Conservation (phyloP, 2,797 vertebrate species). For the Mormyrus hasselquistii region DNA sequence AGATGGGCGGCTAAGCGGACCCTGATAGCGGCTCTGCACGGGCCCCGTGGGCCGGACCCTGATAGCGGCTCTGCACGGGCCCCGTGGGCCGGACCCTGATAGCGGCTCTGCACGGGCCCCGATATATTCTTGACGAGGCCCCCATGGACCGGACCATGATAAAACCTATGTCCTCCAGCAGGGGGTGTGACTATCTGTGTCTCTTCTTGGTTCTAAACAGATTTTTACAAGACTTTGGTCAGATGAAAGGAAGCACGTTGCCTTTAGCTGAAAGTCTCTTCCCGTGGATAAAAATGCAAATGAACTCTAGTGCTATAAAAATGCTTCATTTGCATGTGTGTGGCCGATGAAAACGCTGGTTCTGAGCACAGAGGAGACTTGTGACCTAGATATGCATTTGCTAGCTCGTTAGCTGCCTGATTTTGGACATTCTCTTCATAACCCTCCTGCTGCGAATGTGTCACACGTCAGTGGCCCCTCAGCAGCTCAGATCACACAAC, state of each 20-base stretch:
- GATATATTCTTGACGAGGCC: neutral
- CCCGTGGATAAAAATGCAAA: neutral
- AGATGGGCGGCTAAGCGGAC: constrained; percentile 11
- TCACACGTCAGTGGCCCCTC: neutral
- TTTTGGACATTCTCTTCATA: neutral
- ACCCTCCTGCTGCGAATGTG: neutral
- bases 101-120: neutral
- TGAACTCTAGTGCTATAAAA: neutral
- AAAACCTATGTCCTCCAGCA: neutral
- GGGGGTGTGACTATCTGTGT: neutral
- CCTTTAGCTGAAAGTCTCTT: neutral
- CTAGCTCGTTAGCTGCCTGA: neutral
- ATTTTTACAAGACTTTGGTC: neutral
- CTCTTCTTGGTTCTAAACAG: neutral
- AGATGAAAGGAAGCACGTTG: neutral
- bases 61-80: neutral
- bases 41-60: neutral
- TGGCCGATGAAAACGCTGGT: neutral
- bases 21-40: neutral
- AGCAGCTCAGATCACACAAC: neutral
- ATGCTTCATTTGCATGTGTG: neutral
- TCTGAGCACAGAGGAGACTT: neutral
- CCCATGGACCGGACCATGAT: neutral
- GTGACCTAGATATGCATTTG: neutral
- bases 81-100: accelerated